Percentiles rank a stretch among this genome's conserved stretches.
Conservation (phyloP, 1,140 invertebrate species). For the Coboldia fuscipes region DNA sequence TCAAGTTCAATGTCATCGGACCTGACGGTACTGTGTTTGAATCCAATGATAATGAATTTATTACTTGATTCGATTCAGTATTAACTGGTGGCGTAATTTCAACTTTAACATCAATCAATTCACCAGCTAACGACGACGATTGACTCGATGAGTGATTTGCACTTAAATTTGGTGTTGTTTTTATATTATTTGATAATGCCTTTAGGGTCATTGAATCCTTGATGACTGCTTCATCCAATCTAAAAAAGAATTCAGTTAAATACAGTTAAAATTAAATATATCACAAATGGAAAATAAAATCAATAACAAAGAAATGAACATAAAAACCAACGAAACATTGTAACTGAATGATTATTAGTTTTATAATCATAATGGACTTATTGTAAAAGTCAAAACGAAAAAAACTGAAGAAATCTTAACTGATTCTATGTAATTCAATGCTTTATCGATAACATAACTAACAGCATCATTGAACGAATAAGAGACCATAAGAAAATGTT, state of each 20-base stretch:
- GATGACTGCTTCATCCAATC: constrained; percentile 32
- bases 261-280: constrained; percentile 1
- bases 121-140: constrained; percentile 18
- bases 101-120: constrained; percentile 19
- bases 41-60: constrained; percentile 19
- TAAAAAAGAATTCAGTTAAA: constrained; percentile 19
- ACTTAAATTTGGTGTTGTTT: constrained; percentile 9
- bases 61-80: constrained; percentile 11
- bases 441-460: too few relatives aligned
- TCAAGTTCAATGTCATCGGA: constrained; percentile 16
- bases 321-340: too few relatives aligned
- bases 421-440: too few relatives aligned
- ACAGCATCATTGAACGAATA: too few relatives aligned
- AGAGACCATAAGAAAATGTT: too few relatives aligned
- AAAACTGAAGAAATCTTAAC: too few relatives aligned
- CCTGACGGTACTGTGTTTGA: too few relatives aligned
- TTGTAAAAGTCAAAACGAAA: too few relatives aligned
- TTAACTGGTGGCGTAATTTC: constrained; percentile 19
- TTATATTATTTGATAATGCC: constrained; percentile 15
- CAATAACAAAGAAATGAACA: not conserved
- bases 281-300: not conserved
- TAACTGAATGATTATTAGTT: too few relatives aligned
- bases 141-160: constrained; percentile 20
- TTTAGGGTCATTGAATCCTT: constrained; percentile 16
- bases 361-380: too few relatives aligned